Base-by-base conservation (phyloP, 2,888 invertebrate genomes). In the Orthonychiurus folsomi region DNA sequence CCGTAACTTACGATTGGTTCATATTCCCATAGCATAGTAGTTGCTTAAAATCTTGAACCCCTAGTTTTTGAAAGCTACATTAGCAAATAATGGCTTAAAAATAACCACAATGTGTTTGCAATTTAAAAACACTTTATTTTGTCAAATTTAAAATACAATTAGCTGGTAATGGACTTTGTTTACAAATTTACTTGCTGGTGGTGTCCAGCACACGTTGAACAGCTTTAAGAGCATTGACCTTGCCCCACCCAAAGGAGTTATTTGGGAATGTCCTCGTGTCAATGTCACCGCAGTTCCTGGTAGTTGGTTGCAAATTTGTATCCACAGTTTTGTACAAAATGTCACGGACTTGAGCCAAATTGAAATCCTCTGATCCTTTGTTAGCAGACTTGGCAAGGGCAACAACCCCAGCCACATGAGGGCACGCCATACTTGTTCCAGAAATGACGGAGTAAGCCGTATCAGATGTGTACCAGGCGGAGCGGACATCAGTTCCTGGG, bases 401-500 rank as follows among this genome's bases (percentile, higher is more conserved):
- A 52, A 52, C 52, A 23, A 52, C 52, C 9, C 52, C 52, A 52
- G 52, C 5, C 20, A 52, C 52, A 23, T 52, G 52, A 23, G 52
- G 52, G n/a, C 52, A 52, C 5, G 52, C 52, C 52, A 52, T 52
- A 20, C 12, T 12, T 12, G 52, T 52, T 52, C 52, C 52, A 3
- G 67, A 66, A 37, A 60, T 20, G 1, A 12, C 50, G 0, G 54
- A 50, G 28, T 68, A 68, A 2, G 61, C 66, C 2, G 56, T 23
- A 47, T 68, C 63, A 1, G 52, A 5, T 0, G 56, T 61, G 56
- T 66, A 57, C 24, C 55, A 62, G 1, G 68, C 61, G 0, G 69
- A 69, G 2, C 62, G 28, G 18, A 69, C 53, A 47, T 52, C 24
- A 1, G 55, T 52, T 18, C 69, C 69, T 1, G 69, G 69, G n/a